These are phyloP conservation scores for Leucozona laternaria DNA, from an alignment of 2,888 invertebrate genomes.

Conservation along the genomic window DNA sequence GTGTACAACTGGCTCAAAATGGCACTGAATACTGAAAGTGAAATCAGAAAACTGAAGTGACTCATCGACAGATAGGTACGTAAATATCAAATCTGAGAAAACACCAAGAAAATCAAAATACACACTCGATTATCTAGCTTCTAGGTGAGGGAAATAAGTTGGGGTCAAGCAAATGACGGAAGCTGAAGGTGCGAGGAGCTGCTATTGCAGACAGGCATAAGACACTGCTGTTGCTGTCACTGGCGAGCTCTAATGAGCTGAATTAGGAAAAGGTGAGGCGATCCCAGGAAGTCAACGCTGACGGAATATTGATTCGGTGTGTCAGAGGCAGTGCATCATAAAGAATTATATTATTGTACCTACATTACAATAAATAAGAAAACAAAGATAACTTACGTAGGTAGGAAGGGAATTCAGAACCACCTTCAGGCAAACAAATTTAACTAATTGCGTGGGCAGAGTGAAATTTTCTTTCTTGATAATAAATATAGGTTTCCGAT, in stretches of 20 bases:
- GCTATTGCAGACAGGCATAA: constrained; percentile 16
- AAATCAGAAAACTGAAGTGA: constrained; percentile 37
- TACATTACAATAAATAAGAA: constrained; percentile 30
- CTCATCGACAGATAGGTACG: constrained; percentile 68
- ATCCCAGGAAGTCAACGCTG: constrained; percentile 65
- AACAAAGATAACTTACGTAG: neutral
- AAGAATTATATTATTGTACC: constrained; percentile 34
- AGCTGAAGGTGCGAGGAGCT: constrained; percentile 4
- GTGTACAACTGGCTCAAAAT: constrained; percentile 13
- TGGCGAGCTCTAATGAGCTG: constrained; percentile 5
- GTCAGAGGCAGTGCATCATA: constrained; percentile 28
- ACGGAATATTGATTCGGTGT: constrained; percentile 69
- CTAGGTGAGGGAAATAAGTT: neutral
- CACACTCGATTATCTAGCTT: constrained; percentile 9
- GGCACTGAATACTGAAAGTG: constrained; percentile 46
- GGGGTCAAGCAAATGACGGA: constrained; percentile 31
- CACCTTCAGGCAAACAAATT: neutral
- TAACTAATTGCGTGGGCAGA: constrained; percentile 55
- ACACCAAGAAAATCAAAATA: constrained; percentile 64
- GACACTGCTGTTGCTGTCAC: constrained; percentile 13
- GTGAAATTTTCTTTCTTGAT: constrained; percentile 9
- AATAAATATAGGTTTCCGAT: neutral
- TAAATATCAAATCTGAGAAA: constrained; percentile 67
- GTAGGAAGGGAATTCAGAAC: constrained; percentile 1
- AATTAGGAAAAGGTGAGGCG: constrained; percentile 6